Evolutionary conservation across 2,113 vertebrate species (phyloP).

Genomic region (Eolophus roseicapilla): DNA sequence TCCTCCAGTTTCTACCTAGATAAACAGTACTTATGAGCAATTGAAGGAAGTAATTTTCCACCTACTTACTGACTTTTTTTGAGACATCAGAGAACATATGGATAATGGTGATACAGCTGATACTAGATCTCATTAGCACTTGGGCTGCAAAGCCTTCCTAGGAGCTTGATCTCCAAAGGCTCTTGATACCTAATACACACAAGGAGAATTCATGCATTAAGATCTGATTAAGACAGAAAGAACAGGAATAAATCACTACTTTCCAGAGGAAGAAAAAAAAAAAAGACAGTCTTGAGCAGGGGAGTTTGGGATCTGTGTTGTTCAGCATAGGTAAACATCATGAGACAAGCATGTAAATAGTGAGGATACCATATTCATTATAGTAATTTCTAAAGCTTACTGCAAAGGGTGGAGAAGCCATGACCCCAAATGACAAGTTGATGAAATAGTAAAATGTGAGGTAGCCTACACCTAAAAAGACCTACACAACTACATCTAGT

Average conservation of each 20-base stretch:
- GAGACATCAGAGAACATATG: background rate
- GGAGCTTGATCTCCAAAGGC: background rate
- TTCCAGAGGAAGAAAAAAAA: background rate
- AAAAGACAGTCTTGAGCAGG: background rate
- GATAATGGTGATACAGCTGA: background rate
- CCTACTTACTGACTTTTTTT: background rate
- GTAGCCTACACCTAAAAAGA: background rate
- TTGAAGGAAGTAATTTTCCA: background rate
- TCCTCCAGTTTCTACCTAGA: background rate
- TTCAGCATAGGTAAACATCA: background rate
- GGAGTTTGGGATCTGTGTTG: background rate
- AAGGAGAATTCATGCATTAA: slow-evolving; percentile 8
- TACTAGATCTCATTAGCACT: background rate
- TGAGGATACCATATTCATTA: background rate
- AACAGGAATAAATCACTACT: background rate
- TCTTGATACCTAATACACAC: background rate
- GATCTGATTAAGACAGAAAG: background rate
- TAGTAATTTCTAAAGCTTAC: background rate
- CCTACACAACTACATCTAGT: background rate
- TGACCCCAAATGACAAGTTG: background rate
- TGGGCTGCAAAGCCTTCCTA: background rate
- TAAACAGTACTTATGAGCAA: background rate
- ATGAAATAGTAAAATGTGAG: background rate
- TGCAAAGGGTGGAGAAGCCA: background rate
- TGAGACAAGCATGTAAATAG: background rate